Percentiles rank a stretch among this genome's conserved stretches.
phyloP scores from a whole-genome alignment of 2,113 vertebrate genomes.

The Scartelaos histophorus region DNA sequence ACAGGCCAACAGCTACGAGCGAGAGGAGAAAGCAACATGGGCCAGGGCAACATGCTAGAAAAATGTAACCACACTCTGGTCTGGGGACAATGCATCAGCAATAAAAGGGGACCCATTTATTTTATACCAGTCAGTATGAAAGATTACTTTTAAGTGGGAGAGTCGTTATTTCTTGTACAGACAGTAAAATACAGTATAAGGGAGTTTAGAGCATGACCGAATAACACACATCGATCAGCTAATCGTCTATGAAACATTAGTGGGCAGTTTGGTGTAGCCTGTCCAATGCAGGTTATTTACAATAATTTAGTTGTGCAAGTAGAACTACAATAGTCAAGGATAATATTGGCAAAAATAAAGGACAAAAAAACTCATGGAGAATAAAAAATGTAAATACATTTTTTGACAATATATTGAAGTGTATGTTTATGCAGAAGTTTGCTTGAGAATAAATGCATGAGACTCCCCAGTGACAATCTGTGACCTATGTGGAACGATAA shows the following conservation, averaged over 20 bases:
- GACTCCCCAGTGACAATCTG: too few species aligned
- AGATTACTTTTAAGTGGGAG: neutral
- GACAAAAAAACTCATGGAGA: neutral
- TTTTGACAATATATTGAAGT: neutral
- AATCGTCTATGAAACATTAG: neutral
- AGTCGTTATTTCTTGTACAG: neutral
- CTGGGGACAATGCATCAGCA: neutral
- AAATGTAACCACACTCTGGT: neutral
- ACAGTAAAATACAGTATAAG: neutral
- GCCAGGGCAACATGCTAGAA: neutral
- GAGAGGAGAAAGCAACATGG: conserved; percentile 8
- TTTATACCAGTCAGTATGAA: neutral
- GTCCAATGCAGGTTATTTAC: too few species aligned
- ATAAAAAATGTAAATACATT: too few species aligned
- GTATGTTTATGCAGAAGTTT: neutral
- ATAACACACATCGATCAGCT: neutral
- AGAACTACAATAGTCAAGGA: neutral
- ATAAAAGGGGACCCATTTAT: neutral
- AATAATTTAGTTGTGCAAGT: too few species aligned
- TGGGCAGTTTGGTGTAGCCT: too few species aligned
- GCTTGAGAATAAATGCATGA: too few species aligned
- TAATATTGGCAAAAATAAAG: neutral
- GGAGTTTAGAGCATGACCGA: neutral
- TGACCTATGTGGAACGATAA: too few species aligned
- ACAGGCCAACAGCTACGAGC: conserved; percentile 20